Evolutionary conservation across 2,113 vertebrate species (phyloP).

Genomic region (Junco hyemalis): DNA sequence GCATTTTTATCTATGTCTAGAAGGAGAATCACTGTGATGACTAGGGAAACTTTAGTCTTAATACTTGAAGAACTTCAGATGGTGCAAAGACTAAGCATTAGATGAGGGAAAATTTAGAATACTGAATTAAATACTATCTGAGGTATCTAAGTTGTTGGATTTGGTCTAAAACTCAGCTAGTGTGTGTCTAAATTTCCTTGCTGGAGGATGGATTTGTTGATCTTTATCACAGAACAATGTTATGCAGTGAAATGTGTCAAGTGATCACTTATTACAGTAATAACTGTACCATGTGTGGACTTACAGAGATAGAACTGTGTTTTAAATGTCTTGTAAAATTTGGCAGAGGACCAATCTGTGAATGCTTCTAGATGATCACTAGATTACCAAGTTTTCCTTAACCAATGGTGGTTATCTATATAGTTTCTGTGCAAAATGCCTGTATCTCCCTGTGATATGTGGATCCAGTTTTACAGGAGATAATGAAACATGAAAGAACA

Average conservation of each 20-base stretch:
- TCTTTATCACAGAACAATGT: not conserved
- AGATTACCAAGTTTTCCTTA: not conserved
- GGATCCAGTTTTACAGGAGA: slow-evolving; percentile 20
- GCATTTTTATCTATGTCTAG: not conserved
- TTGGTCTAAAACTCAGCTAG: not conserved
- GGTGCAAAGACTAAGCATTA: not conserved
- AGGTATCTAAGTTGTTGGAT: not conserved
- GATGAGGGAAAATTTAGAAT: not conserved
- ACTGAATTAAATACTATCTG: not conserved
- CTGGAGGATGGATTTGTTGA: not conserved
- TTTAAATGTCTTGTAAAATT: not conserved
- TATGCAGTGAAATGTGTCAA: not conserved
- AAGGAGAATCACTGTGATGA: not conserved
- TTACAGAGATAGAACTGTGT: not conserved
- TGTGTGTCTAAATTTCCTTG: not conserved
- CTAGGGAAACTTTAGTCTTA: not conserved
- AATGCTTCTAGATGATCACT: not conserved
- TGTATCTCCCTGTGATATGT: not conserved
- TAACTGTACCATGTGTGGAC: not conserved
- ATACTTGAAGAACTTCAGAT: not conserved
- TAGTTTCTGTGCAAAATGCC: not conserved
- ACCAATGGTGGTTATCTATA: not conserved
- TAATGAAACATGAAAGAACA: slow-evolving; percentile 5
- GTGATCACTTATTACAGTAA: not conserved
- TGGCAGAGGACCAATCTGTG: not conserved